phyloP scores from a whole-genome alignment of 1,140 invertebrate species.

The Centruroides vittatus region DNA sequence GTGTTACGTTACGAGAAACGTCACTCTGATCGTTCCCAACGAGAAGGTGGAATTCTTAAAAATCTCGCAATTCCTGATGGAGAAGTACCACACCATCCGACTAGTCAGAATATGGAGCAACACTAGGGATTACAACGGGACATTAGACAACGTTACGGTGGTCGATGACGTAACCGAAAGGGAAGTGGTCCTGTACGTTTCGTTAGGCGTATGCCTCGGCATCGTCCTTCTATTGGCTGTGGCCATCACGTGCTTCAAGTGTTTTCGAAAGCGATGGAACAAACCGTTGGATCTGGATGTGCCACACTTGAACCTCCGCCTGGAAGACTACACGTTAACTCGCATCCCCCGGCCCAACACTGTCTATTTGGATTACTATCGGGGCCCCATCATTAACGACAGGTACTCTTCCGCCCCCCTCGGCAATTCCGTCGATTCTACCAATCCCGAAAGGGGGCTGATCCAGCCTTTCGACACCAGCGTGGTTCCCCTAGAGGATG shows the following conservation, averaged over 20 bases:
- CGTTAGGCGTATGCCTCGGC: neutral
- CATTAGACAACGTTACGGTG: no score
- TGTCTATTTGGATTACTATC: conserved; percentile 14
- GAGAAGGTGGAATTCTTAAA: no score
- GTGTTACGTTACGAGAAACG: no score
- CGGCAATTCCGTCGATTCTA: conserved; percentile 4
- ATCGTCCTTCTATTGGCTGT: neutral
- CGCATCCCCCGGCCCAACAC: conserved; percentile 15
- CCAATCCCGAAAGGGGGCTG: conserved; percentile 5
- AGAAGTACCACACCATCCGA: no score
- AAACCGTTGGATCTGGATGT: no score
- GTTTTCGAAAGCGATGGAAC: neutral
- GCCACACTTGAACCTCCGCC: conserved; percentile 6
- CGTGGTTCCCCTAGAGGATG: conserved; percentile 17
- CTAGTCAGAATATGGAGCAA: no score
- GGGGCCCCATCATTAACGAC: conserved; percentile 4
- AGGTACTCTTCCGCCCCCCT: conserved; percentile 13
- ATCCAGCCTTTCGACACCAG: conserved; percentile 18
- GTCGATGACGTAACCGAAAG: no score
- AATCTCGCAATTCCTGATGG: no score
- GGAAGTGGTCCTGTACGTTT: neutral
- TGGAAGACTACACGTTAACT: conserved; percentile 18
- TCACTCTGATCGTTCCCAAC: no score
- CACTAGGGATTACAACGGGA: no score
- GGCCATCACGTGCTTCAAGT: neutral